Conservation (phyloP, 2,888 invertebrate species). For the Erebia palarica region DNA sequence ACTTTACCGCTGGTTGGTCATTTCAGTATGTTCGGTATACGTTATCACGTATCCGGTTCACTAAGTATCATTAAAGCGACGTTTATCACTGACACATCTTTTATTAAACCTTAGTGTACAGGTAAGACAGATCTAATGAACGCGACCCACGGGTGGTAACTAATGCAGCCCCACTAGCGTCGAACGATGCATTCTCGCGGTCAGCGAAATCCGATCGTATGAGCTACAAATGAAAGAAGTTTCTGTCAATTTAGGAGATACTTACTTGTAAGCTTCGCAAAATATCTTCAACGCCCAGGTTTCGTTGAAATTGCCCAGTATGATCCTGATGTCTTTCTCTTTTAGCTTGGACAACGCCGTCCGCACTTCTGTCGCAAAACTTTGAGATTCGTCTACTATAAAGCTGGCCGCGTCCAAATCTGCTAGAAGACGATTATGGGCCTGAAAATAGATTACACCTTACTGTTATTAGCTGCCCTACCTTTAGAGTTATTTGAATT, state of each 20-base stretch:
- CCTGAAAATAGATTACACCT: constrained; percentile 71
- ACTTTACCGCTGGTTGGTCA: too few species aligned
- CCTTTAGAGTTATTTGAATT: neutral
- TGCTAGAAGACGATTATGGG: constrained; percentile 93
- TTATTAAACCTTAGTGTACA: too few species aligned
- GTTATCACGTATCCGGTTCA: too few species aligned
- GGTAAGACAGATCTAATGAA: too few species aligned
- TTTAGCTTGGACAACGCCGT: constrained; percentile 91
- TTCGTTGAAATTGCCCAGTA: constrained; percentile 97
- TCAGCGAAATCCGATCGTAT: too few species aligned
- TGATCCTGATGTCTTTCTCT: constrained; percentile 96
- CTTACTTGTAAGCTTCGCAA: constrained; percentile 91
- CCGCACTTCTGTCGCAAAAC: constrained; percentile 94
- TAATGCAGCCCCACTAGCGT: too few species aligned
- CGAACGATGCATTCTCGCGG: too few species aligned
- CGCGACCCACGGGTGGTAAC: too few species aligned
- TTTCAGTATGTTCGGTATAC: too few species aligned
- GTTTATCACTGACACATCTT: too few species aligned
- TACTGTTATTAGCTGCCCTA: neutral
- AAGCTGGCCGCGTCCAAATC: constrained; percentile 92
- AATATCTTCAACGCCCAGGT: constrained; percentile 95
- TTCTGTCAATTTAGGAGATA: neutral
- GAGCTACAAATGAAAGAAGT: neutral
- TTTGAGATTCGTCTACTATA: constrained; percentile 93
- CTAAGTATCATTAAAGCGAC: too few species aligned